Evolutionary conservation across 2,113 vertebrate species (phyloP).

Genomic region (Chloroceryle aenea): DNA sequence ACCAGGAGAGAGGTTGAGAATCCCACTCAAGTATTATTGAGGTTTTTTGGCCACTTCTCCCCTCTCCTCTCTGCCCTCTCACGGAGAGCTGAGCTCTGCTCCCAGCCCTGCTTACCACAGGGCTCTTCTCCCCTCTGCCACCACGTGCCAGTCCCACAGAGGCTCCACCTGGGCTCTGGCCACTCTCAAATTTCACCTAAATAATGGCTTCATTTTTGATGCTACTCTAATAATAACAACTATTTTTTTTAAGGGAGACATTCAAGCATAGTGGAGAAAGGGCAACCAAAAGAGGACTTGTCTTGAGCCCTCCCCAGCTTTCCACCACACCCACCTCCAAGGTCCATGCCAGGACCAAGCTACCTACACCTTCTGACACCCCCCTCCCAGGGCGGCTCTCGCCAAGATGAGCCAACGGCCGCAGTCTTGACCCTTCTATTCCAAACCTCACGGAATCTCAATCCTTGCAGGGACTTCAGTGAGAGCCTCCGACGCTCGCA

Average conservation of each 20-base stretch:
- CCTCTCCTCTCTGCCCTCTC: neutral
- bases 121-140: neutral
- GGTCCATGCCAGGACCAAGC: neutral
- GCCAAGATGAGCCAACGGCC: accelerated
- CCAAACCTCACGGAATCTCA: neutral
- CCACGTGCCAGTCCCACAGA: accelerated
- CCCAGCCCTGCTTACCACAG: neutral
- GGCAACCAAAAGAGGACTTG: neutral
- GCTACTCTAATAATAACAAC: neutral
- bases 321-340: neutral
- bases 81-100: neutral
- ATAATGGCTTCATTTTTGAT: neutral
- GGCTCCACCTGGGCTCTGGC: neutral
- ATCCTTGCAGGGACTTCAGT: neutral
- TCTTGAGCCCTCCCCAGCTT: neutral
- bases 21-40: neutral
- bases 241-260: neutral
- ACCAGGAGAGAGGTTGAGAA: neutral
- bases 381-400: neutral
- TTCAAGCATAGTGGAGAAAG: neutral
- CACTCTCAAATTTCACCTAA: neutral
- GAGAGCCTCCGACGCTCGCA: neutral
- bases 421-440: accelerated
- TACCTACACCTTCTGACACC: neutral
- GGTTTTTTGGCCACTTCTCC: neutral